Percentiles rank a stretch among this genome's conserved stretches.
Conservation (phyloP, 2,113 vertebrate genomes). For the Vidua macroura region DNA sequence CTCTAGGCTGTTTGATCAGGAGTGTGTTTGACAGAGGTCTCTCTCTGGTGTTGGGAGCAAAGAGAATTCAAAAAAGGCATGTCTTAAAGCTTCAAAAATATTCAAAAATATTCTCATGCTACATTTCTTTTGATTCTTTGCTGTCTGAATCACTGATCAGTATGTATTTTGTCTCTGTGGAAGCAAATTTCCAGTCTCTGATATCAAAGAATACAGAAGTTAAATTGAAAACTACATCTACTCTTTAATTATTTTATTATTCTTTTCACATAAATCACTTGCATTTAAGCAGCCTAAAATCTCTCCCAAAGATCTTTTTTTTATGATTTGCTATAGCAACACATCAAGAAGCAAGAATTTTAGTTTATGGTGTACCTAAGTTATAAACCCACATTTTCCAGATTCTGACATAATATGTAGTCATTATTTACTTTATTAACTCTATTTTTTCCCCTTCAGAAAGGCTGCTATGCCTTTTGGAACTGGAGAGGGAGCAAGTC, state of each 20-base stretch:
- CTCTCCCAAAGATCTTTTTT: conserved; percentile 4
- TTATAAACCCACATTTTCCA: not conserved
- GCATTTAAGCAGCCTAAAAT: conserved; percentile 26
- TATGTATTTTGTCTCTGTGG: not conserved
- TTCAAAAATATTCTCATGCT: not conserved
- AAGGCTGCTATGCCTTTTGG: not conserved
- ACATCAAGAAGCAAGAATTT: not conserved
- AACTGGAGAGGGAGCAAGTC: not conserved
- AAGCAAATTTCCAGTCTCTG: not conserved
- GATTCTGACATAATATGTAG: not conserved
- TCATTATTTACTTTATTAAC: not conserved
- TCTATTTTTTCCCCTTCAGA: not conserved
- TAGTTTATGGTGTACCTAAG: conserved; percentile 26
- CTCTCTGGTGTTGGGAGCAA: not conserved
- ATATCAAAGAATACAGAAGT: not conserved
- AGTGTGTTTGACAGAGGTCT: not conserved
- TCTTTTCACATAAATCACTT: conserved; percentile 32
- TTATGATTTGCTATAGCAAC: not conserved
- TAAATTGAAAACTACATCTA: conserved; percentile 27
- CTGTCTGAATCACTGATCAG: not conserved
- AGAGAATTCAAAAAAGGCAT: not conserved
- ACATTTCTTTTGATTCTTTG: not conserved
- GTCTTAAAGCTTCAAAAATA: not conserved
- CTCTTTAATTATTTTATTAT: conserved; percentile 44
- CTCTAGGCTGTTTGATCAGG: not conserved